Base-by-base conservation (phyloP, 1,140 invertebrate genomes). In the Paraescarpia echinospica region DNA sequence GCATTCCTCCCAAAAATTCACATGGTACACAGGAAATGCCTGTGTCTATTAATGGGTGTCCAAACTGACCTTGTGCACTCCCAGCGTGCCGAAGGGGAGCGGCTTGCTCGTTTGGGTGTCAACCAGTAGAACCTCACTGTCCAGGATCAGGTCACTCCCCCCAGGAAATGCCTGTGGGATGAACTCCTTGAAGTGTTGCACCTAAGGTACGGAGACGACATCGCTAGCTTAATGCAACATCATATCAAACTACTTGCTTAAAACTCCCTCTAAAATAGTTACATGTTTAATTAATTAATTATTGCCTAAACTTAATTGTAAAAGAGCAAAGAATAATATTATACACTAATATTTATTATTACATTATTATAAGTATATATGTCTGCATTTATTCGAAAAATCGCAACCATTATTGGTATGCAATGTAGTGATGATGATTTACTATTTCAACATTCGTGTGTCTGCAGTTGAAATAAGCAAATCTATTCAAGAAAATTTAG, bases 1-100 rank as follows among this genome's bases (percentile, higher is more conserved):
- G n/a, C n/a, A n/a, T n/a, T n/a, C n/a, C n/a, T n/a, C n/a, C n/a
- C n/a, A n/a, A n/a, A 6, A 41, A 6, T 41, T 41, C 41, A 6
- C 12, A 6, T 12, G 4, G 41, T 41, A 41, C 12, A 12, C 41
- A 41, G 41, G 41, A 41, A 41, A 41, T 41, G 4, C 41, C 4
- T 4, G 41, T 41, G 41, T 89, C 8, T 41, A 12, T 41, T 12
- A 41, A 6, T 35, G 8, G 33, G 9, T 91, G 8, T 59, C 34
- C 41, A 91, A 48, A 91, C 91, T 93, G 95, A 97, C 97, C 95
- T 99, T 99, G 94, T 99, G 98, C 31, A 97, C 97, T 8, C 98
- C 98, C 35, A 99, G 96, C 35, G 98, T 98, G 89, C 98, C 98
- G 96, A 99, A 99, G 0, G 98, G 98, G 93, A 99, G 96, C n/a